Percentiles rank a stretch among this genome's conserved stretches.
These are phyloP conservation scores for Schizaphis graminum DNA, from an alignment of 2,888 invertebrate species.

Conservation along the genomic window DNA sequence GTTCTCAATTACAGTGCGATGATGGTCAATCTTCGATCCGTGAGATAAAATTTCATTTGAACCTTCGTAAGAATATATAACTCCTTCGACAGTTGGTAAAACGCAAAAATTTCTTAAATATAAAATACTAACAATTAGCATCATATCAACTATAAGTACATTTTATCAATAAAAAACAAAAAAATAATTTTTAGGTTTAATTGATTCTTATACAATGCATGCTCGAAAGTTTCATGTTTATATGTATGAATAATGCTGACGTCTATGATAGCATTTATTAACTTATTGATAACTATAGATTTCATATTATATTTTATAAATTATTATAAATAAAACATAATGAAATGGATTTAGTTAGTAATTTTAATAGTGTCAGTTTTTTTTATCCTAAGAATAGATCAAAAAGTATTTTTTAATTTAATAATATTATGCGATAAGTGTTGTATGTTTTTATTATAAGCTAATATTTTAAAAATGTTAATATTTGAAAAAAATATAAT, in stretches of 20 bases:
- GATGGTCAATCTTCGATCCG: not conserved
- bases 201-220: not conserved
- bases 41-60: not conserved
- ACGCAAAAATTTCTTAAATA: not conserved
- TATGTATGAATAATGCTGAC: not conserved
- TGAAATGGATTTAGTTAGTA: no score
- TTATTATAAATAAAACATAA: no score
- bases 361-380: no score
- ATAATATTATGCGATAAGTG: no score
- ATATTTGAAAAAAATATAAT: no score
- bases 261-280: no score
- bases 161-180: not conserved
- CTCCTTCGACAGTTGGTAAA: constrained; percentile 24
- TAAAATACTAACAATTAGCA: not conserved
- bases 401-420: no score
- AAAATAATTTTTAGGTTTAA: not conserved
- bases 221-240: not conserved
- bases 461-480: not conserved
- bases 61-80: constrained; percentile 7
- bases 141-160: not conserved
- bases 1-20: not conserved
- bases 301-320: no score
- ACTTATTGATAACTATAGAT: not conserved
- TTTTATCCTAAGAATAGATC: no score
- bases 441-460: no score